Evolutionary conservation across 1,140 invertebrate species (phyloP), one percentile per base, ranked within the genome.

Genomic region (Amyelois transitella): DNA sequence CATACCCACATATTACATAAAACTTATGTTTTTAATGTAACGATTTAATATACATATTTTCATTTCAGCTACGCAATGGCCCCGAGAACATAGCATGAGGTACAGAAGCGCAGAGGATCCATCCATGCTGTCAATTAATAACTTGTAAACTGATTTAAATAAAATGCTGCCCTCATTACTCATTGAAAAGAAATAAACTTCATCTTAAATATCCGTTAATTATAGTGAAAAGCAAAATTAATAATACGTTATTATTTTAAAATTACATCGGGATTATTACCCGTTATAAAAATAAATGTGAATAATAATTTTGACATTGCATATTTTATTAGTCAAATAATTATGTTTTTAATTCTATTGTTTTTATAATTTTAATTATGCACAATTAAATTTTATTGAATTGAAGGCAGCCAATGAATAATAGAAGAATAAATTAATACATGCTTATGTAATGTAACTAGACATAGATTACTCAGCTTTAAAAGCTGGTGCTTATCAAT

Each of bases 21-120:
- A n/a, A n/a, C 25, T 28, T 12, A 8, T 28, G 7, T 28, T 4
- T 28, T 8, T 28, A 10, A 4, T 10, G 12, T 28, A 1, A 4
- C 12, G 7, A 8, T 8, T 18, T 43, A 7, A 20, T 49, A 47
- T 58, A 43, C 53, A 22, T 47, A 44, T 66, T 70, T 71, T 20
- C 66, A 20, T 48, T 48, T 21, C 45, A 85, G 79, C 81, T 28
- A 86, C 80, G 7, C 78, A 86, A 57, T 87, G 84, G 84, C 84
- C 81, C 12, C 71, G 77, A 51, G 84, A 87, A 32, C 84, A 87
- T 62, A 85, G 64, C 55, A 70, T 85, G 72, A 64, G 81, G 18
- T 85, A 87, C 62, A 68, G 84, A 49, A 87, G 81, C 61, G 74
- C 79, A 8, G 81, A 87, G 57, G 84, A 85, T 8, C 57, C 85